Evolutionary conservation across 37 sponge, comb jelly and placozoan genomes (phyloP).

Genomic region (Mnemiopsis leidyi): DNA sequence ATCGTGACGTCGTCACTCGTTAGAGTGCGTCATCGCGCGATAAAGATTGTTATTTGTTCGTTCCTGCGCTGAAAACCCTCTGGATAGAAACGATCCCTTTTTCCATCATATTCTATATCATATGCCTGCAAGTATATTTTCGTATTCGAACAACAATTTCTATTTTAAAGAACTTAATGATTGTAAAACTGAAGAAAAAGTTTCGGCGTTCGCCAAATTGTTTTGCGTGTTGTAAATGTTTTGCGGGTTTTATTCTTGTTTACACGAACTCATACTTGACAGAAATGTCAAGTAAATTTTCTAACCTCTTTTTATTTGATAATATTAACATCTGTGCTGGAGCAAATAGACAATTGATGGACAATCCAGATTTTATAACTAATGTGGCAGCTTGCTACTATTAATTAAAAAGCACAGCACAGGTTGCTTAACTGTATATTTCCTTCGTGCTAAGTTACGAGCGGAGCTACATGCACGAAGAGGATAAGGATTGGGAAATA

Average conservation of each 20-base stretch:
- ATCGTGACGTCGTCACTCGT: background rate
- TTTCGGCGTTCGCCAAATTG: background rate
- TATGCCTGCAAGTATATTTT: background rate
- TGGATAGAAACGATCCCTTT: too few species aligned
- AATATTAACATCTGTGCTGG: background rate
- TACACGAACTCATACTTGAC: background rate
- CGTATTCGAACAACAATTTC: background rate
- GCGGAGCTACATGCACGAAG: too few species aligned
- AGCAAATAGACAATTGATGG: too few species aligned
- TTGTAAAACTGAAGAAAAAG: background rate
- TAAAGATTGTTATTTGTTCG: too few species aligned
- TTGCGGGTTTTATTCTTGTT: background rate
- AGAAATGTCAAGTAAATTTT: background rate
- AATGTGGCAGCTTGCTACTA: too few species aligned
- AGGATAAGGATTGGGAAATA: too few species aligned
- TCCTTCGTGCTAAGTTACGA: too few species aligned
- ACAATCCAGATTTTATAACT: too few species aligned
- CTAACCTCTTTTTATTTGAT: background rate
- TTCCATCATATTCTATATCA: background rate
- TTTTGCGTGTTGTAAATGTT: background rate
- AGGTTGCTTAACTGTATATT: too few species aligned
- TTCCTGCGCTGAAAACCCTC: too few species aligned
- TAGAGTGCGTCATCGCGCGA: too few species aligned
- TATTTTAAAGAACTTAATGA: background rate
- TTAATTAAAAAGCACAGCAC: too few species aligned